These are phyloP conservation scores for Sebastes aleutianus DNA, from an alignment of 2,797 vertebrate species.

Conservation along the genomic window DNA sequence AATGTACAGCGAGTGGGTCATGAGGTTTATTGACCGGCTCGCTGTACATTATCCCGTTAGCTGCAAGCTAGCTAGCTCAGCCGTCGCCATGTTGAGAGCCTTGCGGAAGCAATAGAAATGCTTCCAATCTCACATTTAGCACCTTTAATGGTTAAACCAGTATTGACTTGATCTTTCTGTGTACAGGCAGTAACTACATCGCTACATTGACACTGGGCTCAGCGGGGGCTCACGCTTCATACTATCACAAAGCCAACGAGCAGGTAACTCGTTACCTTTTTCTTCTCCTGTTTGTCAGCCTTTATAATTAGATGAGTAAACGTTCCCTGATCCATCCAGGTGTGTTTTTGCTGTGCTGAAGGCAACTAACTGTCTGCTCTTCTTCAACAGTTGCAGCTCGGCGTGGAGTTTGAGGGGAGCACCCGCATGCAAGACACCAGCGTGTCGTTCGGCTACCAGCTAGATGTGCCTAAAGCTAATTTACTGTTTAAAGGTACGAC, in stretches of 20 bases:
- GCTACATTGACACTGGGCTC: slow-evolving; percentile 89
- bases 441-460: slow-evolving; percentile 89
- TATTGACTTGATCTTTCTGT: background rate
- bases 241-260: slow-evolving; percentile 92
- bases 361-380: background rate
- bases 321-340: background rate
- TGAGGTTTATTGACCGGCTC: too few species aligned
- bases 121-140: too few species aligned
- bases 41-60: too few species aligned
- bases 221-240: slow-evolving; percentile 88
- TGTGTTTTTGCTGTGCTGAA: background rate
- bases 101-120: too few species aligned
- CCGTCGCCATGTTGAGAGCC: too few species aligned
- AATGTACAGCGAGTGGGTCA: too few species aligned
- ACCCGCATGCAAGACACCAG: slow-evolving; percentile 89
- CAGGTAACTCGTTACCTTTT: slow-evolving; percentile 75
- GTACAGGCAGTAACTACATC: slow-evolving; percentile 84
- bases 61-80: too few species aligned
- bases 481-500: slow-evolving; percentile 89
- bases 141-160: background rate
- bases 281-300: background rate
- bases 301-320: background rate
- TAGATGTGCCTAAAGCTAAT: slow-evolving; percentile 91
- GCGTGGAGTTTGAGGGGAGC: slow-evolving; percentile 91
- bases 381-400: slow-evolving; percentile 85